A percentile compares a stretch with the other conserved stretches of the same genome.
These are phyloP conservation scores for Oceanodroma leucorhoa DNA, from an alignment of 2,797 vertebrate species.

Conservation along the genomic window DNA sequence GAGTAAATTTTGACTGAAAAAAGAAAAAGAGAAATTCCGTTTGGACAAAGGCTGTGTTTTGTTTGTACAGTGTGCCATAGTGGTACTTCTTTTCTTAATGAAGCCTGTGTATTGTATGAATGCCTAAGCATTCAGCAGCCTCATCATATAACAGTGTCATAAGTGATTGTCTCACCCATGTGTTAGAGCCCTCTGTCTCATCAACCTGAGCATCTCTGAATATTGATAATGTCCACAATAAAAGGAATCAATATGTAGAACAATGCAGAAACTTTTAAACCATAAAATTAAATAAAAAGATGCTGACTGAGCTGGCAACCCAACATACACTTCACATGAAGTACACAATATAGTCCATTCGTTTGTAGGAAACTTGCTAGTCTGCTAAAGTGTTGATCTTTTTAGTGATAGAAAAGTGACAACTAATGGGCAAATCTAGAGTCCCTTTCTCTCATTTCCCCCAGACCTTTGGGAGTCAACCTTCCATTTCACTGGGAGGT, in stretches of 20 bases:
- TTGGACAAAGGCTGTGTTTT: slow-evolving; percentile 29
- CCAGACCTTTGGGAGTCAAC: neutral
- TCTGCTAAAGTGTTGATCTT: neutral
- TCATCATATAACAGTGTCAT: neutral
- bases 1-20: slow-evolving; percentile 15
- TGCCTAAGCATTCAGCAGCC: neutral
- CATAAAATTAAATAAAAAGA: slow-evolving; percentile 10
- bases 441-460: neutral
- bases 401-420: neutral
- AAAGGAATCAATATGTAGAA: neutral
- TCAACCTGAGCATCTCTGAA: neutral
- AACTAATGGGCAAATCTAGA: neutral
- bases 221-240: neutral
- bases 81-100: neutral
- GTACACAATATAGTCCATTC: rapidly evolving
- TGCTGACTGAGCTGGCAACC: neutral
- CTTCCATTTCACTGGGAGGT: neutral
- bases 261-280: neutral
- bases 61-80: neutral
- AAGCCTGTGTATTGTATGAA: slow-evolving; percentile 7
- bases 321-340: neutral
- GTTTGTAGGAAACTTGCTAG: neutral
- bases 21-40: neutral
- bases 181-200: slow-evolving; percentile 9
- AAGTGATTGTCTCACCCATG: neutral